Evolutionary conservation across 2,888 invertebrate genomes (phyloP).

Genomic region (Linhomoeus sp.): DNA sequence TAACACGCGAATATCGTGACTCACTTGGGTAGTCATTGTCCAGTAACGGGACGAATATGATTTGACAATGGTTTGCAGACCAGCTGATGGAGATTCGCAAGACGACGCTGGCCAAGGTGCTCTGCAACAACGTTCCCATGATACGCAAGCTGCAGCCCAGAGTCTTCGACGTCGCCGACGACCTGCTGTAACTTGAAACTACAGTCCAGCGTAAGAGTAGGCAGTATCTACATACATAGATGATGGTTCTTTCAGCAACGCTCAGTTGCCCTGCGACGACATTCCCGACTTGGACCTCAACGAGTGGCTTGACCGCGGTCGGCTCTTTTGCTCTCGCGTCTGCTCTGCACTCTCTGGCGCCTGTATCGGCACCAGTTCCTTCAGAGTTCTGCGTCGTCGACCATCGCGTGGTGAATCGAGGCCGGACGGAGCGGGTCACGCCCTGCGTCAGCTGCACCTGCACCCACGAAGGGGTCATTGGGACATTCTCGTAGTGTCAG

Average conservation of each 20-base stretch:
- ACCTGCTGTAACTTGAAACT: slow-evolving; percentile 15
- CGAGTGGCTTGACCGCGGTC: slow-evolving; percentile 23
- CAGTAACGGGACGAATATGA: too few species aligned
- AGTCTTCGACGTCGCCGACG: slow-evolving; percentile 58
- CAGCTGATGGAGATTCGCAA: too few species aligned
- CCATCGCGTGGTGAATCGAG: slow-evolving; percentile 18
- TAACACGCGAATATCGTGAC: too few species aligned
- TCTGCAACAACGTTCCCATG: too few species aligned
- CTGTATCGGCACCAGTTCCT: too few species aligned
- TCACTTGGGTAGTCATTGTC: too few species aligned
- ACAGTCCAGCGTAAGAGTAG: too few species aligned
- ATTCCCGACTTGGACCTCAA: slow-evolving; percentile 17
- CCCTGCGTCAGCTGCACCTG: slow-evolving; percentile 27
- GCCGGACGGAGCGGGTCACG: slow-evolving; percentile 22
- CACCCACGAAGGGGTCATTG: slow-evolving; percentile 21
- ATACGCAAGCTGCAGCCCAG: slow-evolving; percentile 70
- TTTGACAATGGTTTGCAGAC: too few species aligned
- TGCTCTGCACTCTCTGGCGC: not conserved
- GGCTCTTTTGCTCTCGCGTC: too few species aligned
- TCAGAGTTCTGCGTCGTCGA: slow-evolving; percentile 24
- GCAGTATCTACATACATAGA: too few species aligned
- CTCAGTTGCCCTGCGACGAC: slow-evolving; percentile 21
- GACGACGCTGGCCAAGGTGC: slow-evolving; percentile 55
- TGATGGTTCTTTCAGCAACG: slow-evolving; percentile 22
- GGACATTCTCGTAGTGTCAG: too few species aligned